Evolutionary conservation across 2,113 vertebrate species (phyloP).

Genomic region (Eupsittula cactorum): DNA sequence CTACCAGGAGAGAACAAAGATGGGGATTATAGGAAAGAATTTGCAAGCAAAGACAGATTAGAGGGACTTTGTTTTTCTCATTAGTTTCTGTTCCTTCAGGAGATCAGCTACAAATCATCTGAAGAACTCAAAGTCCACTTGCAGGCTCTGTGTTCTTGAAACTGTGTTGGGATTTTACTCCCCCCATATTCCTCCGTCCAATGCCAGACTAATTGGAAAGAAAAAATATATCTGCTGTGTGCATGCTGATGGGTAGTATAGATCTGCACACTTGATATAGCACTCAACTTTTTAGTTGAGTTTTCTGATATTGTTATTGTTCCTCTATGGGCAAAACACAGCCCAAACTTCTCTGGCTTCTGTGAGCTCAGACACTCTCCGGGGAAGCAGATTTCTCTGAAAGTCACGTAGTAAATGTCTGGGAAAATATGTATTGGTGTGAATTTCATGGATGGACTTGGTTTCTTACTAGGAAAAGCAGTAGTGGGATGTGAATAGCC

Average conservation of each 20-base stretch:
- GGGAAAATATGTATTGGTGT: not conserved
- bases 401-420: not conserved
- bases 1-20: slow-evolving; percentile 12
- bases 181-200: rapidly evolving
- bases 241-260: rapidly evolving
- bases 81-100: slow-evolving; percentile 56
- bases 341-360: not conserved
- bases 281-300: not conserved
- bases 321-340: not conserved
- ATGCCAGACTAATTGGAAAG: not conserved
- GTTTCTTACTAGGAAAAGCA: not conserved
- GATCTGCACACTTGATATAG: not conserved
- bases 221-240: not conserved
- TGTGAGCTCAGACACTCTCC: rapidly evolving
- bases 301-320: not conserved
- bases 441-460: not conserved
- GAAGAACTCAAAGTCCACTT: slow-evolving; percentile 5
- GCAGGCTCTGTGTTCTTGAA: not conserved
- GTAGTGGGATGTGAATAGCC: not conserved
- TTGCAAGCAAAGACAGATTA: slow-evolving; percentile 36
- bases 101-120: slow-evolving; percentile 31
- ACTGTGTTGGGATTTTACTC: not conserved
- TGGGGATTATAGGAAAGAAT: slow-evolving; percentile 49
- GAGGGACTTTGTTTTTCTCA: slow-evolving; percentile 52
- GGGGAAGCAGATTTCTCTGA: not conserved